Evolutionary conservation across 2,797 vertebrate genomes (phyloP).

Genomic region (Pangasius krempfi): DNA sequence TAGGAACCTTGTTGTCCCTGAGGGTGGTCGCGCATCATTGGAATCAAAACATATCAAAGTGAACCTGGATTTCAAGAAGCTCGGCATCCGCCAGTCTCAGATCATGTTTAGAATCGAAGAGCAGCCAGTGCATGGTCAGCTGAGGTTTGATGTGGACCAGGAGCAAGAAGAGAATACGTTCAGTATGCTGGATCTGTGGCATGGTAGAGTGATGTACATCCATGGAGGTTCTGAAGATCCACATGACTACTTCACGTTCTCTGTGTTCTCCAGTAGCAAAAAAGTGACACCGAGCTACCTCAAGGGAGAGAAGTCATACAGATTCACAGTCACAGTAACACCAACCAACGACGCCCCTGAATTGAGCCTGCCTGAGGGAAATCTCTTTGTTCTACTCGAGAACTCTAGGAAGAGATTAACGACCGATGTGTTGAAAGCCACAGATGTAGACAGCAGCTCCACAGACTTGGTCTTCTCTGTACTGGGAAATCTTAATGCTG

Average conservation of each 20-base stretch:
- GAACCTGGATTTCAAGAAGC: constrained; percentile 81
- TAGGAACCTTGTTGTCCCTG: constrained; percentile 81
- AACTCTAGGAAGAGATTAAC: constrained; percentile 84
- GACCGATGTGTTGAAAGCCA: constrained; percentile 76
- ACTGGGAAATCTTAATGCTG: constrained; percentile 84
- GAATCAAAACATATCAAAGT: constrained; percentile 86
- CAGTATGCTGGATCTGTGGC: constrained; percentile 85
- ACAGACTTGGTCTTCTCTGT: constrained; percentile 78
- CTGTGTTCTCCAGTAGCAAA: constrained; percentile 79
- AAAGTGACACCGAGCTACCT: constrained; percentile 78
- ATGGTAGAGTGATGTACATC: constrained; percentile 82
- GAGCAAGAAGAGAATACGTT: constrained; percentile 80
- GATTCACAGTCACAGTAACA: constrained; percentile 80
- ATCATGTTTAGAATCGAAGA: constrained; percentile 83
- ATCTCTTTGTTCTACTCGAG: constrained; percentile 84
- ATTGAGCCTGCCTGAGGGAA: constrained; percentile 84
- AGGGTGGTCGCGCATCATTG: constrained; percentile 80
- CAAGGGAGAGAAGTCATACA: constrained; percentile 73
- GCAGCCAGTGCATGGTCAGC: constrained; percentile 78
- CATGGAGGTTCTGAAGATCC: constrained; percentile 87
- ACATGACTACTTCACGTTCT: constrained; percentile 85
- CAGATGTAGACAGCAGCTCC: constrained; percentile 81
- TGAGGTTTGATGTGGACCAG: constrained; percentile 80
- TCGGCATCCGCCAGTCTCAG: constrained; percentile 84
- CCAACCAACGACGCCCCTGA: constrained; percentile 88